Evolutionary conservation across 2,113 vertebrate species (phyloP), one percentile per base, ranked within the genome.

Genomic region (Australoheros scitulus): DNA sequence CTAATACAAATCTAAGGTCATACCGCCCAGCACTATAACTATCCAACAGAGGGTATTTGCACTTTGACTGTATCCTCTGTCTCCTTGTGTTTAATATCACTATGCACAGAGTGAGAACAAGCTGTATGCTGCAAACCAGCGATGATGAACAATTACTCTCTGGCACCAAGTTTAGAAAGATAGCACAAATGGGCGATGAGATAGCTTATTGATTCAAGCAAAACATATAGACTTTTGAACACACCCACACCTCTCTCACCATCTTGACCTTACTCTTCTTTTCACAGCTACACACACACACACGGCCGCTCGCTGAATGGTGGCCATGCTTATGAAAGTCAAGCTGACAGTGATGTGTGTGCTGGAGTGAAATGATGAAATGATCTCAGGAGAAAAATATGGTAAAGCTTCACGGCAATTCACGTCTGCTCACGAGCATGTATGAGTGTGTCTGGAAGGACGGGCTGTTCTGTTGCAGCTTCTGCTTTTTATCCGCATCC

Each of bases 361-460:
- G 78, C 83, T 88, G 77, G 77, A 89, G 91, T 86, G 85, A 92
- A 80, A 93, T 79, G 20, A 77, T 78, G 81, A 88, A 61, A 89
- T 80, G 79, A 87, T 88, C 88, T 92, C 87, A 61, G 64, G 90
- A 91, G 88, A 81, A 79, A 38, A 88, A 91, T 79, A 85, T 72
- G 63, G 64, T 72, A 65, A 82, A 68, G 86, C 79, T 78, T 81
- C 84, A 41, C 57, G 72, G 77, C 72, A 20, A 91, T 76, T 52
- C 68, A 76, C 24, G 50, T 60, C 63, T 84, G 61, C 82, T 83
- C 72, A 65, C 41, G 41, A 61, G 61, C 52, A 11, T 83, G 55
- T 32, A 3, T 60, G 32, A 81, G 29, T 75, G 81, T 60, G 70
- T 74, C 61, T 64, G 72, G 57, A 36, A 80, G 56, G 79, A 29